Evolutionary conservation across 2,888 invertebrate genomes (phyloP).

Genomic region (Brachynemurus nebulosus): DNA sequence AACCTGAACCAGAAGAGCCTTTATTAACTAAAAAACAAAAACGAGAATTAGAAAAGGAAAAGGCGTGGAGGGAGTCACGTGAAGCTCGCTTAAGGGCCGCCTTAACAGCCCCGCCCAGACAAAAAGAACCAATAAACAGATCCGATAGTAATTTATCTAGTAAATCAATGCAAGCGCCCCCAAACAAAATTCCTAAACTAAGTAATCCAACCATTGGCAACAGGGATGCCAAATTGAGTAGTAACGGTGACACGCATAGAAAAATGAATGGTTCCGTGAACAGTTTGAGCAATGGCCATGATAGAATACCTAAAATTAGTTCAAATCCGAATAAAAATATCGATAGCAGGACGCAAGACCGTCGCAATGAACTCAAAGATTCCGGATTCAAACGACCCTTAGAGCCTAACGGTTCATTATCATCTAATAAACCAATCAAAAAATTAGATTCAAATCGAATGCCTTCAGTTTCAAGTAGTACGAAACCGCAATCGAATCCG

Average conservation of each 20-base stretch:
- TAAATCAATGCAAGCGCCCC: slow-evolving; percentile 20
- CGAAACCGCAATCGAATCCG: neutral
- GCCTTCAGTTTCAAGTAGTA: neutral
- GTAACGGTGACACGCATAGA: too few relatives aligned
- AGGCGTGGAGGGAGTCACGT: slow-evolving; percentile 44
- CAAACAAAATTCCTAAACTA: slow-evolving; percentile 22
- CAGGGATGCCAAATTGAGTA: too few relatives aligned
- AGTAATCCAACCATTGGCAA: too few relatives aligned
- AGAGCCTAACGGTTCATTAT: slow-evolving; percentile 19
- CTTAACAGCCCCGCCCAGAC: slow-evolving; percentile 1
- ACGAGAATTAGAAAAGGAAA: slow-evolving; percentile 56
- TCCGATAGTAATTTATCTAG: too few relatives aligned
- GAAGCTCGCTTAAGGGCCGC: slow-evolving; percentile 25
- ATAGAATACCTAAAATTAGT: too few relatives aligned
- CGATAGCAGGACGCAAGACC: too few relatives aligned
- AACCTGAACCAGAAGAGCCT: slow-evolving; percentile 44
- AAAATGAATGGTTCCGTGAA: too few relatives aligned
- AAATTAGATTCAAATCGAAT: too few relatives aligned
- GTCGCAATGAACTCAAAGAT: too few relatives aligned
- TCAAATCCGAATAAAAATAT: too few relatives aligned
- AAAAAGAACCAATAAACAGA: slow-evolving; percentile 10
- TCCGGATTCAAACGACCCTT: too few relatives aligned
- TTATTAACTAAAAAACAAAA: slow-evolving; percentile 71
- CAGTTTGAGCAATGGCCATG: too few relatives aligned
- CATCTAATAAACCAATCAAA: slow-evolving; percentile 11